Conservation (phyloP, 2,888 invertebrate genomes). For the Oligia latruncula region DNA sequence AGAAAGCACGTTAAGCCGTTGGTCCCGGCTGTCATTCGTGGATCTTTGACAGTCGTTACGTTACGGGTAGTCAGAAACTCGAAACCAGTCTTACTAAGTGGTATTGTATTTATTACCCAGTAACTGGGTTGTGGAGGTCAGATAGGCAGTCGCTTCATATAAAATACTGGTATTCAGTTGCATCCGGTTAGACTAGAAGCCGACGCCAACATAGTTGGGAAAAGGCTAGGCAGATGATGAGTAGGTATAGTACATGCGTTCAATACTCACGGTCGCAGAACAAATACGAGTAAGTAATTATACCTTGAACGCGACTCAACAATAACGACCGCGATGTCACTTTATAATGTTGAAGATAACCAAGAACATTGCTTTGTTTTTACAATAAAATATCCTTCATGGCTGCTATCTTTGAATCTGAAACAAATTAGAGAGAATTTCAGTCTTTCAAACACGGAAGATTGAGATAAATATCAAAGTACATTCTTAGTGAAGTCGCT, state of each 20-base stretch:
- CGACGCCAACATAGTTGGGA: too few species aligned
- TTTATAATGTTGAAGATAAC: slow-evolving; percentile 59
- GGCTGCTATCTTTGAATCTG: slow-evolving; percentile 20
- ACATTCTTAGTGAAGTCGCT: slow-evolving; percentile 22
- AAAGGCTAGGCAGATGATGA: too few species aligned
- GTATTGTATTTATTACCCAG: too few species aligned
- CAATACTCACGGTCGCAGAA: slow-evolving; percentile 59
- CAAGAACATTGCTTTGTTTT: slow-evolving; percentile 49
- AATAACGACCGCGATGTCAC: slow-evolving; percentile 64
- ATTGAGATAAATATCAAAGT: slow-evolving; percentile 45
- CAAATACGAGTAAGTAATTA: slow-evolving; percentile 61
- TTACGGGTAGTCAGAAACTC: too few species aligned
- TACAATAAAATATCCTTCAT: slow-evolving; percentile 37
- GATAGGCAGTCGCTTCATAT: too few species aligned
- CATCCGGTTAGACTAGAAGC: too few species aligned
- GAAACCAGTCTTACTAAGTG: too few species aligned
- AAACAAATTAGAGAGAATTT: slow-evolving; percentile 37
- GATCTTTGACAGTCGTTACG: too few species aligned
- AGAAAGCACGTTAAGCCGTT: too few species aligned
- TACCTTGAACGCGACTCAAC: slow-evolving; percentile 59
- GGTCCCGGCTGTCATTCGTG: too few species aligned
- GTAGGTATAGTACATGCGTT: slow-evolving; percentile 19
- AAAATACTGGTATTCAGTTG: too few species aligned
- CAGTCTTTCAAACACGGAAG: slow-evolving; percentile 23
- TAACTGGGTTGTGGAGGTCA: too few species aligned